Evolutionary conservation across 2,888 invertebrate genomes (phyloP).

Genomic region (Tetheella fluctuosa): DNA sequence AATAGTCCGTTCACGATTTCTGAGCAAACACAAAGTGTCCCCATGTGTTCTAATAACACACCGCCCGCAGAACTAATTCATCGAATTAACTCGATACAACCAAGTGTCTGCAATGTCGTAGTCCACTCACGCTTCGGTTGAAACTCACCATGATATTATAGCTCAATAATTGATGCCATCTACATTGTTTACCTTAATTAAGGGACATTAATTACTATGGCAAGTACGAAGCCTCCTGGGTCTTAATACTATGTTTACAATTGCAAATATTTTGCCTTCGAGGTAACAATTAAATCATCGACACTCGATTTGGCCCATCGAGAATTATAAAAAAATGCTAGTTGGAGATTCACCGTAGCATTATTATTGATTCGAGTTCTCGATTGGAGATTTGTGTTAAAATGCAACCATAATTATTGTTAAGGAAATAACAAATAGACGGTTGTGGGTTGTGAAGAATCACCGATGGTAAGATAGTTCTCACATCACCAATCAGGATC

Average conservation of each 20-base stretch:
- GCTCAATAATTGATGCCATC: constrained; percentile 53
- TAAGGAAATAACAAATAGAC: constrained; percentile 52
- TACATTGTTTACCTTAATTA: constrained; percentile 52
- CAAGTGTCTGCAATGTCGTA: constrained; percentile 58
- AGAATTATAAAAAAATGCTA: constrained; percentile 27
- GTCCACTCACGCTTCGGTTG: constrained; percentile 64
- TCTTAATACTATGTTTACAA: constrained; percentile 41
- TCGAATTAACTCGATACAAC: constrained; percentile 53
- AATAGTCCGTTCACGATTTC: constrained; percentile 71
- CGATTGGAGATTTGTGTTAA: constrained; percentile 45
- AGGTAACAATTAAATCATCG: constrained; percentile 21
- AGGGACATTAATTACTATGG: constrained; percentile 55
- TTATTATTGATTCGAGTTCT: constrained; percentile 31
- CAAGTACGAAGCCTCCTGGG: constrained; percentile 37
- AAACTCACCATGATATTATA: constrained; percentile 58
- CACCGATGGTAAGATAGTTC: constrained; percentile 71
- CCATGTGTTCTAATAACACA: constrained; percentile 72
- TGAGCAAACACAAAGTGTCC: constrained; percentile 77
- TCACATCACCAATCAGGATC: constrained; percentile 62
- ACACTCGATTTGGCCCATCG: neutral
- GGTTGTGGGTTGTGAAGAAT: constrained; percentile 69
- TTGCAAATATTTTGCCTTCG: constrained; percentile 33
- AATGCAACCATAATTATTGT: constrained; percentile 63
- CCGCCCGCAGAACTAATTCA: constrained; percentile 53
- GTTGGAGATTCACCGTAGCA: constrained; percentile 22